Percentiles rank a stretch among this genome's conserved stretches.
phyloP scores from a whole-genome alignment of 2,888 invertebrate genomes.

The Tortrix viridana region DNA sequence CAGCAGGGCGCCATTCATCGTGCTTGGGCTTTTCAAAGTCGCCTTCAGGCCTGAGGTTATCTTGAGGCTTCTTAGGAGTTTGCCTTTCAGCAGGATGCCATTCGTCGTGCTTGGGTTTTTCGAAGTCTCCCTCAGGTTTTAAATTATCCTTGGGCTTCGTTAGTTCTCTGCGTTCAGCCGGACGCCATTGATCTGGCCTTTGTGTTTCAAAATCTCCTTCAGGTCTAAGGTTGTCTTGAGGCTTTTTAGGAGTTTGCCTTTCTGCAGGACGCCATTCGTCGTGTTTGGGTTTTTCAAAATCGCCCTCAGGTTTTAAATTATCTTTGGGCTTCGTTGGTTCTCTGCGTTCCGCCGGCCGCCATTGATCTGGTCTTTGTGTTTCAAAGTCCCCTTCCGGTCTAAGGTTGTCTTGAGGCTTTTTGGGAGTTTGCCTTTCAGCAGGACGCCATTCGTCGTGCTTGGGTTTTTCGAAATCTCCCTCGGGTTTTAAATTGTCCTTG shows the following conservation, averaged over 20 bases:
- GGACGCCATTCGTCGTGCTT: slow-evolving; percentile 67
- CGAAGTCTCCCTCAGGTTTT: slow-evolving; percentile 81
- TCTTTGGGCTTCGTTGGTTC: slow-evolving; percentile 81
- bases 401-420: slow-evolving; percentile 80
- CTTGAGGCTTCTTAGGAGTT: background rate
- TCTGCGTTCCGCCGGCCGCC: slow-evolving; percentile 74
- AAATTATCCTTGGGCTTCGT: slow-evolving; percentile 80
- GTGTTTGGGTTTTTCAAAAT: slow-evolving; percentile 68
- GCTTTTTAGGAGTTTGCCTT: slow-evolving; percentile 49
- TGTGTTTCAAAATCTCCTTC: slow-evolving; percentile 73
- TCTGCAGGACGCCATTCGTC: slow-evolving; percentile 79
- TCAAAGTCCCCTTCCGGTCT: slow-evolving; percentile 78
- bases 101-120: slow-evolving; percentile 61
- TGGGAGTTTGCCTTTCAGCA: slow-evolving; percentile 73
- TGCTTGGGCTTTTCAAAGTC: slow-evolving; percentile 72
- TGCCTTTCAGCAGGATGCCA: slow-evolving; percentile 64
- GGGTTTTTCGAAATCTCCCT: slow-evolving; percentile 77
- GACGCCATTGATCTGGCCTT: slow-evolving; percentile 55
- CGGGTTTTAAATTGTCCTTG: slow-evolving; percentile 80
- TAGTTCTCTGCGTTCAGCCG: slow-evolving; percentile 67
- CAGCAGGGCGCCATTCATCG: slow-evolving; percentile 72
- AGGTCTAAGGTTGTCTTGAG: slow-evolving; percentile 78
- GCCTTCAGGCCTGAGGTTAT: slow-evolving; percentile 57
- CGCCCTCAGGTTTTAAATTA: slow-evolving; percentile 82
- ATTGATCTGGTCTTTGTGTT: slow-evolving; percentile 58